phyloP scores from a whole-genome alignment of 2,888 invertebrate species.

The Nomada lathburiana region DNA sequence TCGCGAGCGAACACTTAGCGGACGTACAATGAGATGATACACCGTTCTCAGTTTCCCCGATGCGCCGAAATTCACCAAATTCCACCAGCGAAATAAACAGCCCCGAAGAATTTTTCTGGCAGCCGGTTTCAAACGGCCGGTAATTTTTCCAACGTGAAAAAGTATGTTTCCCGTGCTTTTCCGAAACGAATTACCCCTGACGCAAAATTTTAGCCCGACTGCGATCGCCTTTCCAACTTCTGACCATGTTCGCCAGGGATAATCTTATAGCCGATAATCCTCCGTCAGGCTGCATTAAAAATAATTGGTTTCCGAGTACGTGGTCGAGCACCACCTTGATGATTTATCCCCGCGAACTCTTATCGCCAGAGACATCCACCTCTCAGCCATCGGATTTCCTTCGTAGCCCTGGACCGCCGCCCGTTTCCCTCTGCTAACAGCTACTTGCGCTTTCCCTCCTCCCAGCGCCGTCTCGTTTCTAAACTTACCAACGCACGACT shows the following conservation, averaged over 20 bases:
- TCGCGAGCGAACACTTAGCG: too few species aligned
- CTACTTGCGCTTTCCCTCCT: not conserved
- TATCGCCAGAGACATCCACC: not conserved
- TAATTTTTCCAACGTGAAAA: not conserved
- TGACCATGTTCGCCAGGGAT: not conserved
- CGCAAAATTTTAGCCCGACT: not conserved
- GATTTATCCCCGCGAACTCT: conserved; percentile 20
- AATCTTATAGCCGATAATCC: conserved; percentile 36
- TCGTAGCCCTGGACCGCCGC: too few species aligned
- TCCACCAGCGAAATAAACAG: too few species aligned
- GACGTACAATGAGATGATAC: not conserved
- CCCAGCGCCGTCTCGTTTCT: conserved; percentile 21
- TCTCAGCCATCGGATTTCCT: not conserved
- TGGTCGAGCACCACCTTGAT: conserved; percentile 4
- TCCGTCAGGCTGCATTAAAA: conserved; percentile 36
- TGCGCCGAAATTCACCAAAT: conserved; percentile 11
- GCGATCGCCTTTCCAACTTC: too few species aligned
- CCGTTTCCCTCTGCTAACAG: too few species aligned
- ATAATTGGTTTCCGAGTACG: conserved; percentile 36
- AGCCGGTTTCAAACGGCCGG: too few species aligned
- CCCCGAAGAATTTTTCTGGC: not conserved
- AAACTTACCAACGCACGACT: conserved; percentile 46
- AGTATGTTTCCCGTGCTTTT: not conserved
- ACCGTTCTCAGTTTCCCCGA: not conserved
- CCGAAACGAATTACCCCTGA: not conserved